These are phyloP conservation scores for Nephrotoma guestfalica DNA, from an alignment of 2,888 invertebrate species.

Conservation along the genomic window DNA sequence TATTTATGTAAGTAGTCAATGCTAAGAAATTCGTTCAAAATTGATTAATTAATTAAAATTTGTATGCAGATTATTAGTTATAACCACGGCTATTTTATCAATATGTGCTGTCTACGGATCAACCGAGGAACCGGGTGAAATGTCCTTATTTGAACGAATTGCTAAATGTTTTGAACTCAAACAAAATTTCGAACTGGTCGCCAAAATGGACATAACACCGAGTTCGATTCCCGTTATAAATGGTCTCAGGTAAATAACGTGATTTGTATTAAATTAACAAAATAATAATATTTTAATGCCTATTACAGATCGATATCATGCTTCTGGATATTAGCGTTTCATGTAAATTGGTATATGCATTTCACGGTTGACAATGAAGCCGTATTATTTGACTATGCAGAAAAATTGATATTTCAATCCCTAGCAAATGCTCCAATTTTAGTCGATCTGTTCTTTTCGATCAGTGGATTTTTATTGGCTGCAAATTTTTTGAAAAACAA, in stretches of 20 bases:
- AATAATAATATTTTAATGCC: background rate
- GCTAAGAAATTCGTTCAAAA: background rate
- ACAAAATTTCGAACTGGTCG: slow-evolving; percentile 17
- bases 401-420: slow-evolving; percentile 28
- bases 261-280: background rate
- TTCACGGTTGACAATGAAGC: slow-evolving; percentile 30
- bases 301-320: slow-evolving; percentile 24
- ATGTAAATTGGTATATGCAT: slow-evolving; percentile 32
- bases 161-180: slow-evolving; percentile 27
- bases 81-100: background rate
- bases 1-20: background rate
- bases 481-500: slow-evolving; percentile 27
- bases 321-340: slow-evolving; percentile 30
- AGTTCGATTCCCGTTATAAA: slow-evolving; percentile 29
- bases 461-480: slow-evolving; percentile 29
- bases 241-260: slow-evolving; percentile 19
- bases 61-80: background rate
- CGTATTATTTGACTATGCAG: slow-evolving; percentile 26
- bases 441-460: slow-evolving; percentile 31
- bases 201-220: slow-evolving; percentile 3
- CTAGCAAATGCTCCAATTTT: slow-evolving; percentile 29
- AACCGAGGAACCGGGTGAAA: background rate
- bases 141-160: slow-evolving; percentile 13
- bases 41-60: background rate
- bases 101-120: background rate